Evolutionary conservation across 1,140 invertebrate species (phyloP).

Genomic region (Anastatus disparis): DNA sequence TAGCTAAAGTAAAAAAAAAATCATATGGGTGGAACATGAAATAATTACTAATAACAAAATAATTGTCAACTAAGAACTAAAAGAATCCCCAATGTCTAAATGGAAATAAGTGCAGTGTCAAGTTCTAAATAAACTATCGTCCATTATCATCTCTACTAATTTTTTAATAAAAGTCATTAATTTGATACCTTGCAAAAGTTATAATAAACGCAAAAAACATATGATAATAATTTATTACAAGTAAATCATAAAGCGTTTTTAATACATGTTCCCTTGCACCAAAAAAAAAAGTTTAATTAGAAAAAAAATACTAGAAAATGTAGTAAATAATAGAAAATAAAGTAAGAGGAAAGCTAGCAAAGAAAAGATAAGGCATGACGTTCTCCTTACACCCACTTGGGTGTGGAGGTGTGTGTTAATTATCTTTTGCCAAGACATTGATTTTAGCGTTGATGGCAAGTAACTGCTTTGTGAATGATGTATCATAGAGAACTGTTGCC

Average conservation of each 20-base stretch:
- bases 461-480: conserved; percentile 77
- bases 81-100: neutral
- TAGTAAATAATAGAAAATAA: conserved; percentile 53
- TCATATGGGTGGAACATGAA: neutral
- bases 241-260: neutral
- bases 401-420: conserved; percentile 67
- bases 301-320: conserved; percentile 32
- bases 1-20: conserved; percentile 30
- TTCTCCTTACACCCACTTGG: conserved; percentile 43
- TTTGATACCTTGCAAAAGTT: too few relatives aligned
- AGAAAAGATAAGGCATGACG: conserved; percentile 51
- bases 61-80: conserved; percentile 20
- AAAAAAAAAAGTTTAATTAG: conserved; percentile 26
- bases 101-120: conserved; percentile 8
- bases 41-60: conserved; percentile 18
- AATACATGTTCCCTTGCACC: conserved; percentile 35
- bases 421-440: conserved; percentile 78
- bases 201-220: neutral
- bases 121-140: conserved; percentile 20
- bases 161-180: neutral
- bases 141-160: neutral
- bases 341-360: conserved; percentile 59
- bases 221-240: neutral
- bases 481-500: conserved; percentile 77
- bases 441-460: conserved; percentile 79